These are phyloP conservation scores for Meghimatium bilineatum DNA, from an alignment of 2,888 invertebrate genomes.

Conservation along the genomic window DNA sequence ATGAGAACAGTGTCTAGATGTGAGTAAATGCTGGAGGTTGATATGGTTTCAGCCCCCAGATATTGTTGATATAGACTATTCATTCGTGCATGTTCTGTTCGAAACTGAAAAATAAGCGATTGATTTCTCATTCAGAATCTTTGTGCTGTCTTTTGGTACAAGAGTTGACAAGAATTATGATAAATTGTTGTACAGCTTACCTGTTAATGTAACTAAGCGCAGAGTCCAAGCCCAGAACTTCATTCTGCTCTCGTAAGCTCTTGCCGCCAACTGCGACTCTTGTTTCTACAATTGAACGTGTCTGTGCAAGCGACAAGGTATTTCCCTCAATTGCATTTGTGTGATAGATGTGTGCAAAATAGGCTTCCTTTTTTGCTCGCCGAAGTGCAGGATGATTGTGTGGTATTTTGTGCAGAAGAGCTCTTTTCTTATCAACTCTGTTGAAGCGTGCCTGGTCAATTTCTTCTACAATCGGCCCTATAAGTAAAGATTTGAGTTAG, in stretches of 20 bases:
- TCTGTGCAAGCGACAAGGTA: constrained; percentile 94
- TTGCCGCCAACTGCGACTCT: constrained; percentile 88
- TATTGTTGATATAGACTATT: too few relatives aligned
- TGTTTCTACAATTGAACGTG: constrained; percentile 93
- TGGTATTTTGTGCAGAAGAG: constrained; percentile 88
- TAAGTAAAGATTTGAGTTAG: too few relatives aligned
- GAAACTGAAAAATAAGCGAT: too few relatives aligned
- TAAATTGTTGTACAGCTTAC: constrained; percentile 51
- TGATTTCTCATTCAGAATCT: too few relatives aligned
- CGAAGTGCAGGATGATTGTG: constrained; percentile 87
- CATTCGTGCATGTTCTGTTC: too few relatives aligned
- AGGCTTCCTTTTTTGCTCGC: constrained; percentile 94
- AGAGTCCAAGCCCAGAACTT: constrained; percentile 91
- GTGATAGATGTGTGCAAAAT: constrained; percentile 95
- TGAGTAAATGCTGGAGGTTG: too few relatives aligned
- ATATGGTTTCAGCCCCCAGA: too few relatives aligned
- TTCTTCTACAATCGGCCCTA: constrained; percentile 87
- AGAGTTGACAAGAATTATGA: too few relatives aligned
- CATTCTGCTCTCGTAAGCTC: constrained; percentile 97
- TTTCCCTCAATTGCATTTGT: constrained; percentile 98
- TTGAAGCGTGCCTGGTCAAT: constrained; percentile 88
- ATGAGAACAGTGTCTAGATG: too few relatives aligned
- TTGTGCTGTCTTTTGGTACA: too few relatives aligned
- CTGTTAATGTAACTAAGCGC: constrained; percentile 92
- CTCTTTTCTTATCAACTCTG: constrained; percentile 89